Evolutionary conservation across 2,113 vertebrate genomes (phyloP), one percentile per base, ranked within the genome.

Genomic region (Engraulis encrasicolus): DNA sequence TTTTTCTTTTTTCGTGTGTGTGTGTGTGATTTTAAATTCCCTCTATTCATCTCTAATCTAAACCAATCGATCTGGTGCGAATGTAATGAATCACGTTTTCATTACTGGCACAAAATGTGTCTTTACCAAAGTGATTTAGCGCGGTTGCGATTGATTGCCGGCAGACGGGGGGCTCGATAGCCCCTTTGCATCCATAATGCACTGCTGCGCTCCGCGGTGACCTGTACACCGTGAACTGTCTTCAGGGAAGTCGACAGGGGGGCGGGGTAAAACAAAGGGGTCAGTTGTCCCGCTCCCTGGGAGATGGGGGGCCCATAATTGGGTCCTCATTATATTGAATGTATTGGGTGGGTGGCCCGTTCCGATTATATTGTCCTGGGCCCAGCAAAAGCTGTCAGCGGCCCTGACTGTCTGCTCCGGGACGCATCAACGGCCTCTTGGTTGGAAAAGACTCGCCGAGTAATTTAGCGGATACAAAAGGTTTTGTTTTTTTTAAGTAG

Each of bases 101-200:
- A 27, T 82, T 82, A 74, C 71, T 77, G 48, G 15, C 6, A 48
- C 81, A 49, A 82, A 82, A 82, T 82, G 38, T 74, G 71, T 49
- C 58, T 27, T 77, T 38, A 77, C 38, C 38, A 82, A 71, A 18
- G 49, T 74, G 66, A 74, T 74, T 34, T 31, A 74, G 66, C 9
- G 66, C 66, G 27, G 61, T n/a, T 34, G 61, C 17, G 34, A 71
- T 71, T 71, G 66, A 74, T 74, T 74, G 66, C 14, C 6, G 66
- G 66, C 66, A 12, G 66, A 45, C 14, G 27, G 34, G 66, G 34
- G 66, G 66, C 66, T 74, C 66, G 34, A 74, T 74, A 74, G 66
- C 23, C 23, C 31, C n/a, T n/a, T 14, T 74, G 66, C 0, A 74
- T 74, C 66, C 12, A 23, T 31, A 74, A 74, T 74, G 31, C 66